Conservation (phyloP, 2,888 invertebrate genomes). For the Nebria salina region DNA sequence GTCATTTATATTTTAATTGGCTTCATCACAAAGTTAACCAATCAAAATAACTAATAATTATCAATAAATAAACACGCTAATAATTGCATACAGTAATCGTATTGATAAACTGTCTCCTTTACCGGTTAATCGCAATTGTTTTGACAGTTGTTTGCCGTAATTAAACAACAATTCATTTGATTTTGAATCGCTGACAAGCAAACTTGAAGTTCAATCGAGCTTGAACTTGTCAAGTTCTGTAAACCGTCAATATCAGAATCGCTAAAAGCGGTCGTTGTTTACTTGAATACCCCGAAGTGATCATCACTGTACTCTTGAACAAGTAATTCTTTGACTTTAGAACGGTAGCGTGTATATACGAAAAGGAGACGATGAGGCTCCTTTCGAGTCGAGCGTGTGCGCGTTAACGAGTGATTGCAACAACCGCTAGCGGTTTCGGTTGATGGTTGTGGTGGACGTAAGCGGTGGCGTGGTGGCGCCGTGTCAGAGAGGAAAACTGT, state of each 20-base stretch:
- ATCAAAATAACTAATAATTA: not conserved
- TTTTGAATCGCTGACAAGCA: not conserved
- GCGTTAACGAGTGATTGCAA: constrained; percentile 10
- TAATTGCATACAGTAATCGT: not conserved
- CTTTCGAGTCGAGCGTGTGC: not conserved
- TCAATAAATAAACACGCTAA: not conserved
- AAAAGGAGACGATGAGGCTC: not conserved
- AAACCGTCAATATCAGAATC: constrained; percentile 11
- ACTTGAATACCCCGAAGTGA: not conserved
- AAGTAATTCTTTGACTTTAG: not conserved
- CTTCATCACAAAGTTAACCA: not conserved
- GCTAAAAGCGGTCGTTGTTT: constrained; percentile 1
- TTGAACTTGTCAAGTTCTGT: not conserved
- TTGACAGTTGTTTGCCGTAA: not conserved
- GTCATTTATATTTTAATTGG: not conserved
- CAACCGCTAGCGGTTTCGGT: constrained; percentile 8
- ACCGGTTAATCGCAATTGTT: not conserved
- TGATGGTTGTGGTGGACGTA: constrained; percentile 4
- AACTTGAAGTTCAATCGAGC: not conserved
- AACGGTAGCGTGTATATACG: not conserved
- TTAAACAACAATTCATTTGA: not conserved
- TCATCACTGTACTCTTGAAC: not conserved
- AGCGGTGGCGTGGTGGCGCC: not conserved
- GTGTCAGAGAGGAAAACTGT: constrained; percentile 15
- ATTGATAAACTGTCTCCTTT: not conserved